Base-by-base conservation (phyloP, 2,888 invertebrate species). In the Drosophila mulleri region DNA sequence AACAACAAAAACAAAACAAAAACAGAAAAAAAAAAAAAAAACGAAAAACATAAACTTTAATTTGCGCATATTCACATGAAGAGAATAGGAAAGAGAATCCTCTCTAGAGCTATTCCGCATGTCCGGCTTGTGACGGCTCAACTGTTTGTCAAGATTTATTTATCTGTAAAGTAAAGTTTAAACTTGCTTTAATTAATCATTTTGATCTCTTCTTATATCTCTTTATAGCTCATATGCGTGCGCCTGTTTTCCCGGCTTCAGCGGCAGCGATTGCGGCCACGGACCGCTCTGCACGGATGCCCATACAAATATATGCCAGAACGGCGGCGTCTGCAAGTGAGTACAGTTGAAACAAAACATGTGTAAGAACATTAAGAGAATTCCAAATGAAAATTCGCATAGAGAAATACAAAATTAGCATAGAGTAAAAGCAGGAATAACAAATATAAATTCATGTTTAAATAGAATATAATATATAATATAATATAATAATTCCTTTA, bases 261-360 rank as follows among this genome's bases (percentile, higher is more conserved):
- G 95, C 60, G 98, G 97, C 8, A 80, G 62, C 56, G 95, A 96
- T 91, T 98, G 98, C 92, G 96, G 97, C 48, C 95, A 95, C 82
- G 98, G 98, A 16, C 96, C 96, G 0, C 94, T 96, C 65, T 98
- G 98, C 92, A 95, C 95, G 70, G 94, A 95, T 65, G 94, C 94
- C 48, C 94, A 94, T 68, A 94, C 94, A 67, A 93, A 94, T 87
- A 94, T 96, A 90, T 98, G 98, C 93, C 95, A 95, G 92, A 97
- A 97, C 89, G 96, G 96, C 42, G 97, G 96, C 71, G 95, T 95
- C 57, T 98, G 98, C 95, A 96, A 96, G 98, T 98, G 95, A 93
- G 92, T 92, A 77, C 53, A 29, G 29, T 29, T 29, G 29, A 29
- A 29, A 29, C 29, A 29, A 29, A 29, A 29, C 29, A 29, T 29